Base-by-base conservation (phyloP, 1,140 invertebrate species). In the Bursaphelenchus mucronatus region DNA sequence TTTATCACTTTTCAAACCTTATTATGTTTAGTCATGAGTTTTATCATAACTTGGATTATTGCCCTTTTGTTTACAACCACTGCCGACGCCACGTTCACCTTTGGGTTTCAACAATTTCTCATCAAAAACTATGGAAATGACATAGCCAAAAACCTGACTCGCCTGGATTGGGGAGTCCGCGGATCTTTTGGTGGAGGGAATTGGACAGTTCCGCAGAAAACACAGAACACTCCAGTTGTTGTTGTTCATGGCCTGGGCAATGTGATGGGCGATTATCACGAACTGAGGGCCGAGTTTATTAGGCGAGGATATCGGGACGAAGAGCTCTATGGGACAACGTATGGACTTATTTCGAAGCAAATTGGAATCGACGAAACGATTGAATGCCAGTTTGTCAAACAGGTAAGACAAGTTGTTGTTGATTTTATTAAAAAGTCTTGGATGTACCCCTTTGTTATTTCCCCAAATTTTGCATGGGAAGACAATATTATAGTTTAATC, bases 311-410 rank as follows among this genome's bases (percentile, higher is more conserved):
- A 63, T n/a, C n/a, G 13, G 1, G n/a, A 15, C 19, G 61, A 63
- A 0, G 61, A 63, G 39, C 3, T 63, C 17, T 63, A 63, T 62
- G 61, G 56, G 10, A 63, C 61, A n/a, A 63, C 58, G 1, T 63
- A 63, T 62, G 61, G 61, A 15, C 11, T 19, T 5, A 40, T 13
- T 55, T n/a, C n/a, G n/a, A n/a, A 49, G 47, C 47, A 49, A 4
- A 19, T 55, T 55, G 17, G 19, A 13, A 17, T 55, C 13, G 53
- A 15, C 21, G 30, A 17, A 8, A 55, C 8, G 5, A 30, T n/a
- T 30, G 21, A 30, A 8, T 55, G n/a, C 8, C n/a, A 55, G n/a
- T 55, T 13, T 55, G 53, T 15, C 30, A 55, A 30, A 6, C n/a
- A n/a, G n/a, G n/a, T 61, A 39, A 15, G 3, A 55, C 30, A 30